Evolutionary conservation across 2,113 vertebrate genomes (phyloP).

Genomic region (Cathartes aura): DNA sequence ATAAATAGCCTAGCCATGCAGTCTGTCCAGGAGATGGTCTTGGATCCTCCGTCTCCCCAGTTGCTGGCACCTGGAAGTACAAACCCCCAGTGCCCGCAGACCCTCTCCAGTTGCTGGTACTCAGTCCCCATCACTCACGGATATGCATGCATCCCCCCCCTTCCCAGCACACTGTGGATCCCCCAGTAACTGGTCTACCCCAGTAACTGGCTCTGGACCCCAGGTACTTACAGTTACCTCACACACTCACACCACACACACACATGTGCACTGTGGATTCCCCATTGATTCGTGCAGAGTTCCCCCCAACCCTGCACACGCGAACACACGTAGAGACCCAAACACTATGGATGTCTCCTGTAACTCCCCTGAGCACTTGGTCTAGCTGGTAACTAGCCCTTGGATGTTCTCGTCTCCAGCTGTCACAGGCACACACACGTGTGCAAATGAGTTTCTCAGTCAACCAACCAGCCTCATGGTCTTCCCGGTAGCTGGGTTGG

Average conservation of each 20-base stretch:
- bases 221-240: neutral
- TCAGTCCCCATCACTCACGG: neutral
- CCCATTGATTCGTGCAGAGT: neutral
- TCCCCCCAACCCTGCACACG: neutral
- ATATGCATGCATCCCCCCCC: fast-evolving
- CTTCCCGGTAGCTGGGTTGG: neutral
- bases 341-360: neutral
- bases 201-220: neutral
- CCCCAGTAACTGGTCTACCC: neutral
- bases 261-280: neutral
- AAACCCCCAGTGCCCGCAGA: fast-evolving
- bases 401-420: neutral
- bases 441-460: neutral
- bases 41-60: neutral
- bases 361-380: neutral
- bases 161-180: neutral
- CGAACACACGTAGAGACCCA: neutral
- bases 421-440: neutral
- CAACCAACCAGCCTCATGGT: neutral
- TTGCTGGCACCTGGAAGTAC: neutral
- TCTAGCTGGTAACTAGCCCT: neutral
- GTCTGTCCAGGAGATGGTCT: neutral
- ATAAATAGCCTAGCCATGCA: neutral
- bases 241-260: no score
- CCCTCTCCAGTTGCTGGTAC: neutral